These are phyloP conservation scores for Picathartes gymnocephalus DNA, from an alignment of 2,113 vertebrate species.

Conservation along the genomic window DNA sequence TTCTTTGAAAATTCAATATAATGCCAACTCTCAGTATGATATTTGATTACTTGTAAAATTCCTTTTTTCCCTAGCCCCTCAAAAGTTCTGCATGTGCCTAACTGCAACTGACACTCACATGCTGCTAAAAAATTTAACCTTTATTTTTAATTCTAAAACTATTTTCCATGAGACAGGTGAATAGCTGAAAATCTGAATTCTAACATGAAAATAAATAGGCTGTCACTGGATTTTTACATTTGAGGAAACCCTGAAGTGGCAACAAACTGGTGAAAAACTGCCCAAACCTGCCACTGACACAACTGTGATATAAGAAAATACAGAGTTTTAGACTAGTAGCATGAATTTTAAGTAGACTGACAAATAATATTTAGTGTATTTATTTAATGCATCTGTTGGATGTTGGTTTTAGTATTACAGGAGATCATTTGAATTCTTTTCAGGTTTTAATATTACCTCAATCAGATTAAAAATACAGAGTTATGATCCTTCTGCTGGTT, in stretches of 20 bases:
- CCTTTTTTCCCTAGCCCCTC: neutral
- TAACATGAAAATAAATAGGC: neutral
- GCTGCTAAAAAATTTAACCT: neutral
- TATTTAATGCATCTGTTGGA: neutral
- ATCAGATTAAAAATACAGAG: neutral
- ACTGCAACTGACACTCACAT: neutral
- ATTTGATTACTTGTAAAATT: conserved; percentile 14
- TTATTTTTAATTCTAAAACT: neutral
- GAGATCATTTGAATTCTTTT: neutral
- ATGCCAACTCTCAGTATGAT: neutral
- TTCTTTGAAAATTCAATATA: conserved; percentile 9
- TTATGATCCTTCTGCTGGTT: neutral
- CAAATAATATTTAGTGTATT: neutral
- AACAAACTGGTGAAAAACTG: neutral
- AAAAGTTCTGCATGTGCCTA: neutral
- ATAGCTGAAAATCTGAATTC: neutral
- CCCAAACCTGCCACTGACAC: neutral
- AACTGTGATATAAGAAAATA: neutral
- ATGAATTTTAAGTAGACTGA: neutral
- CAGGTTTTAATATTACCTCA: neutral
- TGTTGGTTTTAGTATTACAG: neutral
- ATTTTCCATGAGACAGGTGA: neutral
- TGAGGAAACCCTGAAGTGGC: neutral
- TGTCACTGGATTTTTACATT: neutral
- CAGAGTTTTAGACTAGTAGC: neutral